phyloP scores from a whole-genome alignment of 2,888 invertebrate species.

The Trypoxylon attenuatum region DNA sequence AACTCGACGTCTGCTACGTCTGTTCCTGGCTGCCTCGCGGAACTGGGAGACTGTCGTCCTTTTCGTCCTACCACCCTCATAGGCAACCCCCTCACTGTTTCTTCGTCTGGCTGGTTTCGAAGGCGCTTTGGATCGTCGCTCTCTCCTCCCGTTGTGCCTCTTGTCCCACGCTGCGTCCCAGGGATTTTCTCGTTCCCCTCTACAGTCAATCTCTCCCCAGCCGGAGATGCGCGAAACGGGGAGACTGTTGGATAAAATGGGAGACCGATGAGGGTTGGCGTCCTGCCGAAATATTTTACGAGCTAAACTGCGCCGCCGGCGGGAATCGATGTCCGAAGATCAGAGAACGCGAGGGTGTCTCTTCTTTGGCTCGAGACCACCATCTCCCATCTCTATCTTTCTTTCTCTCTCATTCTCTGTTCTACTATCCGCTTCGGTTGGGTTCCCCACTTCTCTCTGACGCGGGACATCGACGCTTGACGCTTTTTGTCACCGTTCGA shows the following conservation, averaged over 20 bases:
- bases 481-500: not conserved
- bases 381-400: conserved; percentile 3
- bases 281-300: conserved; percentile 63
- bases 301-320: conserved; percentile 56
- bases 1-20: conserved; percentile 4
- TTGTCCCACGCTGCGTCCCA: conserved; percentile 36
- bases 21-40: not conserved
- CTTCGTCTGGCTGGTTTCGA: conserved; percentile 12
- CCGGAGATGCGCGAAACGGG: not conserved
- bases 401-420: not conserved
- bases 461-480: not conserved
- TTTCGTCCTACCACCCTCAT: not conserved
- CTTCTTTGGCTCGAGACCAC: conserved; percentile 1
- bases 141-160: not conserved
- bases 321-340: conserved; percentile 52
- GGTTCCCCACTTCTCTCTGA: not conserved
- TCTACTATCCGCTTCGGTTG: not conserved
- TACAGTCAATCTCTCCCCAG: conserved; percentile 24
- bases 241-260: not conserved
- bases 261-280: conserved; percentile 21
- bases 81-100: not conserved
- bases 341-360: conserved; percentile 24
- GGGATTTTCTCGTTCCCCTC: conserved; percentile 47
- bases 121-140: no score
- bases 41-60: not conserved